Base-by-base conservation (phyloP, 1,140 invertebrate genomes). In the Plectus sambesii region DNA sequence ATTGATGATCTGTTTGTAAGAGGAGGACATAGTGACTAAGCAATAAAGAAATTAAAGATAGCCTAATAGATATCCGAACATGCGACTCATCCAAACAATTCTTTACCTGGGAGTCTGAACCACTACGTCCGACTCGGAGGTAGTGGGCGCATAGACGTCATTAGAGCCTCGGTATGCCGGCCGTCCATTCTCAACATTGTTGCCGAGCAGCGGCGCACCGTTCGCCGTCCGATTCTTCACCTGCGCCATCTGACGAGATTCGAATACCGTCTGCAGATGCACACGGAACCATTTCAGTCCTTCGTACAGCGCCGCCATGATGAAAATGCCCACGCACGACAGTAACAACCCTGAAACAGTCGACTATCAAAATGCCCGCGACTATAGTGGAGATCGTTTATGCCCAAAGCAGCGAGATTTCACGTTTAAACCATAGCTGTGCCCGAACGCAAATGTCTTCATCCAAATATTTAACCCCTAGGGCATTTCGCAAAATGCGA, bases 221-320 rank as follows among this genome's bases (percentile, higher is more conserved):
- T 26, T 15, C 43, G 29, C 36, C 19, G 30, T 49, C 46, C 25
- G 3, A 50, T 43, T 29, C 25, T 45, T 29, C 24, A 24, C n/a
- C n/a, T n/a, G n/a, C n/a, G n/a, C n/a, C n/a, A n/a, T n/a, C n/a
- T n/a, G n/a, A n/a, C n/a, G n/a, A n/a, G n/a, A n/a, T n/a, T n/a
- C n/a, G n/a, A n/a, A n/a, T n/a, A 35, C 37, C 26, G 56, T 50
- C 37, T 62, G 61, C 1, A 62, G 47, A 25, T 64, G 58, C 8
- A 62, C 50, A 23, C 61, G 50, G 26, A 62, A 60, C 58, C 61
- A 63, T 39, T 63, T 63, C 4, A 62, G 38, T 6, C 58, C 58
- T 40, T 62, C 61, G 37, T 62, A 62, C 1, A 44, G 26, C 15
- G 55, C 54, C 3, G 50, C 61, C 58, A 63, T 58, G n/a, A 55